Base-by-base conservation (phyloP, 2,888 invertebrate genomes). In the Meloe dianella region DNA sequence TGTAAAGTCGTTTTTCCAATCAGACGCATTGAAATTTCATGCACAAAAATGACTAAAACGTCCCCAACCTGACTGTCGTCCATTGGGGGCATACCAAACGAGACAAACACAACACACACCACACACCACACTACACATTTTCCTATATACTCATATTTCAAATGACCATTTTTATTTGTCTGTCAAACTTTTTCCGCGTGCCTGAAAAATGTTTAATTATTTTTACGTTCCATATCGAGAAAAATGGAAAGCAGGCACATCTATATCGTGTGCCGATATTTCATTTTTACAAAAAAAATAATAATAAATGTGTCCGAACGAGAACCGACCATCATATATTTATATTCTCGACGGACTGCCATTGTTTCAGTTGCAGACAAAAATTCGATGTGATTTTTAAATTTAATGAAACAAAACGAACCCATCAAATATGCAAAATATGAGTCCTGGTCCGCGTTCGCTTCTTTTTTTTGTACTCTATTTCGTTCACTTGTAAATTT, bases 161-260 rank as follows among this genome's bases (percentile, higher is more conserved):
- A 84, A 83, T 81, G 82, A 81, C 82, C 82, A 84, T 84, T 84
- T 84, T 84, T 84, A 84, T 84, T 84, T 84, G 83, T 84, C 84
- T 83, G 84, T 84, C 84, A 84, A 84, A 84, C 82, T 83, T 83
- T 83, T 83, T 83, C 83, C 83, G 83, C 83, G 82, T 83, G 82
- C 82, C 83, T 84, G 84, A 84, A 84, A 84, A 84, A 84, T 84
- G 84, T 84, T 84, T 84, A 84, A 84, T 84, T 84, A 84, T 84
- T 84, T 84, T 84, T 83, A 82, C 83, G 83, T 84, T 84, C 81
- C 83, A 81, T 83, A 84, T 84, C 83, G 83, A 83, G 83, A 80
- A 82, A 80, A 78, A 82, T 79, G 54, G 54, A 54, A 78, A 80
- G 79, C 79, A 76, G 76, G 80, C 81, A 79, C 82, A 81, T 82